Conservation (phyloP, 2,113 vertebrate genomes). For the Rhinoptilus africanus region DNA sequence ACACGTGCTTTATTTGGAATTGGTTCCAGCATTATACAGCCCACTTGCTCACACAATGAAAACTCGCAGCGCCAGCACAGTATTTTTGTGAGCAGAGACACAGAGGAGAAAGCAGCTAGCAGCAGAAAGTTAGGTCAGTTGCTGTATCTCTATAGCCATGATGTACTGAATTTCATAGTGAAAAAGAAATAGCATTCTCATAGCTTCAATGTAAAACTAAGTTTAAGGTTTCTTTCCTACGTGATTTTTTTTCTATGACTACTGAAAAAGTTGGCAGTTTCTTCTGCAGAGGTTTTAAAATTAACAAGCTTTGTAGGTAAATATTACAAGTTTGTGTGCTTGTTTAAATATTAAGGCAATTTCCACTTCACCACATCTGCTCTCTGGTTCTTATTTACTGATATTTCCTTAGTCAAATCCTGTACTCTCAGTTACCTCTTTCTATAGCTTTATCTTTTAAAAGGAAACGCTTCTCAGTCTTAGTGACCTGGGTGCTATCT, state of each 20-base stretch:
- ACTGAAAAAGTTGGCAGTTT: background rate
- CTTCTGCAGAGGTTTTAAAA: background rate
- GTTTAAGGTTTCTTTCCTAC: background rate
- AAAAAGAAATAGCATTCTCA: background rate
- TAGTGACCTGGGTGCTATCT: background rate
- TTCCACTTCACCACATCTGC: background rate
- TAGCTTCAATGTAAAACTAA: background rate
- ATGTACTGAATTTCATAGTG: background rate
- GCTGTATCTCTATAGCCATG: background rate
- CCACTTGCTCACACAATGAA: background rate
- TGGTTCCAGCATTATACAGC: background rate
- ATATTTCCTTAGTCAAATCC: background rate
- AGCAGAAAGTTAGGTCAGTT: background rate
- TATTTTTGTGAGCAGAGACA: background rate
- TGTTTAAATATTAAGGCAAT: background rate
- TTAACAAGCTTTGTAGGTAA: background rate
- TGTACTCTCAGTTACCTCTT: background rate
- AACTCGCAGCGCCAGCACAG: background rate
- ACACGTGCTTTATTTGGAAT: background rate
- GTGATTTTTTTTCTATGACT: background rate
- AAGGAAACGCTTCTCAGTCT: background rate
- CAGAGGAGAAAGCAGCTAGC: background rate
- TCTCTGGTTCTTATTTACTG: background rate
- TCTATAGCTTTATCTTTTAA: background rate
- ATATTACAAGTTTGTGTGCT: background rate